Evolutionary conservation across 2,797 vertebrate species (phyloP).

Genomic region (Nannoperca obscura): DNA sequence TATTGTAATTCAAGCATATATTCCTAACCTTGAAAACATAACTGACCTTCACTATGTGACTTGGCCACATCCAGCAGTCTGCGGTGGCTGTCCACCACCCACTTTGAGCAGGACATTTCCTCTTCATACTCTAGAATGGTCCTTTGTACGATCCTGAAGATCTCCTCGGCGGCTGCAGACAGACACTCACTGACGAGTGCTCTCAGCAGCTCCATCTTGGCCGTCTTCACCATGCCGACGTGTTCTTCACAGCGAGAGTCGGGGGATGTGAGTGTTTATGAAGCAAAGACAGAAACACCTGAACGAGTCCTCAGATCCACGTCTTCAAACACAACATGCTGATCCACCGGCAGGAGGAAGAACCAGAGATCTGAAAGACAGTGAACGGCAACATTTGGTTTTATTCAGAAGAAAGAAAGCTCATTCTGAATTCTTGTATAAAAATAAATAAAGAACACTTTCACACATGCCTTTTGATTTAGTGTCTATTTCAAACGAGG

Average conservation of each 20-base stretch:
- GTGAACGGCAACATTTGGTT: neutral
- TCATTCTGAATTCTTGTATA: neutral
- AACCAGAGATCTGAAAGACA: slow-evolving; percentile 1
- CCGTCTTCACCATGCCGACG: slow-evolving; percentile 29
- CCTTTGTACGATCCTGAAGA: slow-evolving; percentile 49
- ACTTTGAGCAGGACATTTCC: slow-evolving; percentile 49
- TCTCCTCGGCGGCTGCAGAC: slow-evolving; percentile 55
- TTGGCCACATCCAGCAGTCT: slow-evolving; percentile 31
- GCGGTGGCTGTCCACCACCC: slow-evolving; percentile 42
- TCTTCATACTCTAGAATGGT: slow-evolving; percentile 43
- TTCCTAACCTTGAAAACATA: too few relatives aligned
- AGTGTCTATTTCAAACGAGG: neutral
- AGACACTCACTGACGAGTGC: slow-evolving; percentile 49
- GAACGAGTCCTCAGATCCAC: slow-evolving; percentile 22
- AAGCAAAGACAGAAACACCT: slow-evolving; percentile 2
- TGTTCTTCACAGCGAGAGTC: neutral
- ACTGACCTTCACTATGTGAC: slow-evolving; percentile 40
- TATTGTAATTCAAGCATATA: too few relatives aligned
- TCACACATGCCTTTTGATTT: neutral
- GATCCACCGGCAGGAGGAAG: neutral
- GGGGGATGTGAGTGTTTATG: neutral
- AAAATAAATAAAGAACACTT: neutral
- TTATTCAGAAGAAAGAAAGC: neutral
- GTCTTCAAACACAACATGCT: slow-evolving; percentile 15
- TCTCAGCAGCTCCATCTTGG: slow-evolving; percentile 55